A percentile compares a stretch with the other conserved stretches of the same genome.
Evolutionary conservation across 2,113 vertebrate genomes (phyloP).

Genomic region (Ophthalmolycus amberensis): DNA sequence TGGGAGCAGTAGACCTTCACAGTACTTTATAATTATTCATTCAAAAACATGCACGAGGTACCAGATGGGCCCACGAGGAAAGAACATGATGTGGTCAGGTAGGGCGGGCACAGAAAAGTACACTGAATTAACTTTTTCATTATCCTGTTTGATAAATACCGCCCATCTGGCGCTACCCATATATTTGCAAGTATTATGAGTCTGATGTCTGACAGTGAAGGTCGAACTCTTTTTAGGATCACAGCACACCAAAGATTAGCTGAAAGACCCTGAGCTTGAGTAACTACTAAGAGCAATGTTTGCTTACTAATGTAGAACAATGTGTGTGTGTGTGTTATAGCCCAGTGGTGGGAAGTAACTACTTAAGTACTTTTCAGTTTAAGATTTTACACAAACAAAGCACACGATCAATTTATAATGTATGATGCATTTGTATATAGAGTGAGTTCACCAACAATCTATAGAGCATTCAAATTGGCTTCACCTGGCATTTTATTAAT

Average conservation of each 20-base stretch:
- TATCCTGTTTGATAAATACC: conserved; percentile 36
- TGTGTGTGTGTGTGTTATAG: not conserved
- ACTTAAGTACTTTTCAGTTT: not conserved
- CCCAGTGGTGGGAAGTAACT: not conserved
- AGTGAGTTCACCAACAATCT: not conserved
- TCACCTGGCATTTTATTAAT: not conserved
- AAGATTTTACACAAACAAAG: not conserved
- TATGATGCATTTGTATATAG: not conserved
- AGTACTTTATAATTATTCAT: conserved; percentile 26
- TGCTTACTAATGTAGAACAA: conserved; percentile 3
- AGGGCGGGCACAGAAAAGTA: conserved; percentile 24
- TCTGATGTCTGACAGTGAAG: conserved; percentile 55
- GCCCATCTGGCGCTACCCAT: conserved; percentile 66
- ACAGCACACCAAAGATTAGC: conserved; percentile 33
- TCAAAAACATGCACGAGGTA: conserved; percentile 46
- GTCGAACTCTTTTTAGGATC: conserved; percentile 38
- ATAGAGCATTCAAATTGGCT: not conserved
- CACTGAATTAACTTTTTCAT: conserved; percentile 47
- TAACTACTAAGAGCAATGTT: conserved; percentile 22
- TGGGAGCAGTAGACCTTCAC: conserved; percentile 23
- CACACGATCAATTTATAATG: not conserved
- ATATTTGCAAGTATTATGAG: conserved; percentile 67
- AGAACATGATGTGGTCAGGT: conserved; percentile 8
- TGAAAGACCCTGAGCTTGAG: conserved; percentile 38
- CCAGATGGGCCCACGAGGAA: conserved; percentile 54